These are phyloP conservation scores for Cheirogaleus major DNA, from an alignment of 2,797 vertebrate species.

Conservation along the genomic window DNA sequence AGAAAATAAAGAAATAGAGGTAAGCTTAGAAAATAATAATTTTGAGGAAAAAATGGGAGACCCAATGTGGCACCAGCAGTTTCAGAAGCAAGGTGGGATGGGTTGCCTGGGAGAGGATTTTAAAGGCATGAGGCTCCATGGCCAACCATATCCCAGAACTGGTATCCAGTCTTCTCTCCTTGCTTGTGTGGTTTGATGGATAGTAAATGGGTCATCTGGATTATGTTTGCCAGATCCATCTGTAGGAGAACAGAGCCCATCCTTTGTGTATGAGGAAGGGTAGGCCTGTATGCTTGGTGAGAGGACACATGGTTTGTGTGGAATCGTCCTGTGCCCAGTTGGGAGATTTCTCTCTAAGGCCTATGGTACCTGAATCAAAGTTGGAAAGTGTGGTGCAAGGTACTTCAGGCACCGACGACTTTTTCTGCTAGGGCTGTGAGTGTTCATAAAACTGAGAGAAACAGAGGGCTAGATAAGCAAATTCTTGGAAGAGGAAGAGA, in stretches of 20 bases:
- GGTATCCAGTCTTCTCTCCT: accelerated
- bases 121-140: neutral
- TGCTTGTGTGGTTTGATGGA: neutral
- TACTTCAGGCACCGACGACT: neutral
- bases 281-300: neutral
- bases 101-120: neutral
- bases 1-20: neutral
- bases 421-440: neutral
- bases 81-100: neutral
- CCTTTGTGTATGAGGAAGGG: neutral
- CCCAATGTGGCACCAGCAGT: neutral
- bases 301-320: neutral
- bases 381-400: neutral
- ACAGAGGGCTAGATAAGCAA: neutral
- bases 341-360: neutral
- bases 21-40: neutral
- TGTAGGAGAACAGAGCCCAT: neutral
- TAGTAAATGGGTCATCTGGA: neutral
- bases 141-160: neutral
- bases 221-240: neutral
- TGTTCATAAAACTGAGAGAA: neutral
- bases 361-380: neutral
- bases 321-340: neutral
- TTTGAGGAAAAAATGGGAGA: neutral
- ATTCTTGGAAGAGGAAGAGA: neutral